Evolutionary conservation across 2,888 invertebrate genomes (phyloP), one percentile per base, ranked within the genome.

Genomic region (Habrosyne pyritoides): DNA sequence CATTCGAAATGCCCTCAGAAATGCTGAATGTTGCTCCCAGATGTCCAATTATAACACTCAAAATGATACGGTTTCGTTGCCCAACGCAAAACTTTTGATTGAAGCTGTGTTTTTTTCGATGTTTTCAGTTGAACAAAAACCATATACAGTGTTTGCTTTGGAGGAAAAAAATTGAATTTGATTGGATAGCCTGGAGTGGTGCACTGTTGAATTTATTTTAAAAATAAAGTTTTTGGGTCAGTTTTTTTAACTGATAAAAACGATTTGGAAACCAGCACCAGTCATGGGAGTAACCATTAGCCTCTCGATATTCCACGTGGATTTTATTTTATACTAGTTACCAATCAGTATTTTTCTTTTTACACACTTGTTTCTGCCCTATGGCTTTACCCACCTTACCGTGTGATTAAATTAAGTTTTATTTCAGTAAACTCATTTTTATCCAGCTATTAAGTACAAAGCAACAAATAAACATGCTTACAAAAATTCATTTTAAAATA

Each of bases 1-100:
- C 42, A 42, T 12, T 10, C 28, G 10, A 21, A 50, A 50, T 28
- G 4, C n/a, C 50, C 21, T 18, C 26, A n/a, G 50, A 28, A 50
- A 28, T 22, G 18, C 42, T 42, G 28, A 21, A 48, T 48, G 22
- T 28, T 50, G 21, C 18, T 21, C 50, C 50, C 50, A 50, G n/a
- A 21, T 30, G 50, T 21, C 50, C 30, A 50, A 50, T 50, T 28
- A 47, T 24, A 33, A 49, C 49, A 50, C 26, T 50, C 50, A 30
- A 28, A 28, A 28, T 28, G 50, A 50, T 28, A 30, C 26, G 30
- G 28, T 14, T 28, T 48, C 24, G 18, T 18, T 26, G 26, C 14
- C 36, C 12, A 18, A 18, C 28, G 28, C 10, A 21, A 50, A 50
- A 50, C 50, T 50, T 50, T 50, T 50, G 50, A 50, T 50, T 50